phyloP scores from a whole-genome alignment of 2,113 vertebrate species.

The Cebidichthys violaceus region DNA sequence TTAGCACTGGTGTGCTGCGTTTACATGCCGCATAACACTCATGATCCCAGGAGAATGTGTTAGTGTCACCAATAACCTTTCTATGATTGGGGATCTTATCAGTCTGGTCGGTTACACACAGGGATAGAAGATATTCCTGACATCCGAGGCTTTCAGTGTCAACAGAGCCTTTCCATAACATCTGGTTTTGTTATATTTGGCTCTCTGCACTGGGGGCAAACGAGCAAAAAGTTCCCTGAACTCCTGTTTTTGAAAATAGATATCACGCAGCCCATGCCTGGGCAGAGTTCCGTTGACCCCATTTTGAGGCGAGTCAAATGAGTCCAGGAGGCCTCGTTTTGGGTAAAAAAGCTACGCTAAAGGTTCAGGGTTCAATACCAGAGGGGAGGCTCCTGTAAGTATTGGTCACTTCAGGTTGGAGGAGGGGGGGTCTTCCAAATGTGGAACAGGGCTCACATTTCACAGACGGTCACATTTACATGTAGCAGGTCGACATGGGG shows the following conservation, averaged over 20 bases:
- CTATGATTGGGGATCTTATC: background rate
- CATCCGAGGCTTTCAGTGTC: background rate
- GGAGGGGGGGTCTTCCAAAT: slow-evolving; percentile 29
- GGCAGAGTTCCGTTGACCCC: slow-evolving; percentile 29
- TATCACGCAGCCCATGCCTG: slow-evolving; percentile 10
- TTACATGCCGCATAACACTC: slow-evolving; percentile 3
- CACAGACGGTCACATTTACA: slow-evolving; percentile 19
- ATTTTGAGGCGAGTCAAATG: slow-evolving; percentile 34
- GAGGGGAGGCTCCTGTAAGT: background rate
- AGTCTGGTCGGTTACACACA: background rate
- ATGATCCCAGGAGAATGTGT: background rate
- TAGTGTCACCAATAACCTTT: background rate
- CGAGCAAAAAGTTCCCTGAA: slow-evolving; percentile 34
- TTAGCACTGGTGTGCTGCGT: slow-evolving; percentile 31
- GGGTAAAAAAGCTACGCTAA: background rate
- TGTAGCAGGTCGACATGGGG: background rate
- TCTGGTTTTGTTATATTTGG: slow-evolving; percentile 28
- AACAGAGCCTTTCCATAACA: background rate
- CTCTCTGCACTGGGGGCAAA: background rate
- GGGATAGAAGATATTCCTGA: background rate
- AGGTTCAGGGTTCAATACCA: slow-evolving; percentile 13
- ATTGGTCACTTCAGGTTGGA: slow-evolving; percentile 2
- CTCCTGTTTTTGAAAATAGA: slow-evolving; percentile 36
- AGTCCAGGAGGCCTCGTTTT: slow-evolving; percentile 20
- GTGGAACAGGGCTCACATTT: slow-evolving; percentile 39